Evolutionary conservation across 2,797 vertebrate genomes (phyloP), one percentile per base, ranked within the genome.

Genomic region (Enteromius trimaculatus): DNA sequence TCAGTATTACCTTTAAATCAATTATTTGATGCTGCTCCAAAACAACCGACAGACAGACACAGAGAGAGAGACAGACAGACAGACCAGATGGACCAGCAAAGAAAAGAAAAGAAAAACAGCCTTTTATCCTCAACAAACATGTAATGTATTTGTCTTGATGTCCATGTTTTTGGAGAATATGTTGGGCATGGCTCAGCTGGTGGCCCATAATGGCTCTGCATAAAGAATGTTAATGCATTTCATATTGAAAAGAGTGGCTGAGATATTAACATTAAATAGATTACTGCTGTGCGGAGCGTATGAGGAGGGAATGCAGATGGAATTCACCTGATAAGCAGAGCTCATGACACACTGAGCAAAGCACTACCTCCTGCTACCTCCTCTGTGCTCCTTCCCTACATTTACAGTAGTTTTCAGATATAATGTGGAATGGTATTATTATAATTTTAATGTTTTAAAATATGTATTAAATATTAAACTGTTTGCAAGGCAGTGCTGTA

Each of bases 231-330:
- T 77, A 88, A 85, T 87, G 64, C 37, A 55, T 82, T 85, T 77
- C 76, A 64, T 87, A 85, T 84, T 82, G 81, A 71, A 84, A 85
- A 81, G 68, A 77, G 65, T 80, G 70, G 39, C 44, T 29, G 55
- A 53, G 62, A 81, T 85, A 87, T 85, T 83, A 79, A 31, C 34
- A 83, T 79, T 87, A 88, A 88, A 87, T 79, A 80, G 71, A 87
- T 74, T 75, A 77, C 81, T 68, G 81, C 65, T 51, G 58, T 82
- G 79, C 74, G 23, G 53, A 4, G 77, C 5, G 11, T 5, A 44
- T 68, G 53, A 64, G 29, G 37, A 71, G 78, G 64, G 85, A 83
- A 84, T 85, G 55, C 74, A 85, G 78, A 85, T 86, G 55, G 68
- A 79, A 68, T 39, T 81, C 74, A 72, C 74, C 77, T 70, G 80